phyloP scores from a whole-genome alignment of 2,113 vertebrate species.

The Varanus komodoensis region DNA sequence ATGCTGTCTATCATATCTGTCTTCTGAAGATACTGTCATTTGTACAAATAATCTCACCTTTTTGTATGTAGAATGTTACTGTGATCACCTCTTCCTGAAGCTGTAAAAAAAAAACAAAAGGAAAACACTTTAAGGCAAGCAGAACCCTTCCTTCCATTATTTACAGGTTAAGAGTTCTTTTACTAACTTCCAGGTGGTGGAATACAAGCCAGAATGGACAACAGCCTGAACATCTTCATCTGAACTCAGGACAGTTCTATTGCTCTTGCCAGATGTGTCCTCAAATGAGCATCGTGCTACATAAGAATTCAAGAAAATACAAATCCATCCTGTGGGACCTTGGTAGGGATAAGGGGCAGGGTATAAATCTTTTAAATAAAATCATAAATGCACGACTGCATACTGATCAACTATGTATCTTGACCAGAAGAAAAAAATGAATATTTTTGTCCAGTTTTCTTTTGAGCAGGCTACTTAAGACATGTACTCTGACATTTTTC shows the following conservation, averaged over 20 bases:
- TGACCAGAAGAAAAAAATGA: too few species aligned
- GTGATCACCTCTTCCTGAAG: conserved; percentile 63
- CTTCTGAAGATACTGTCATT: not conserved
- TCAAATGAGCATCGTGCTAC: not conserved
- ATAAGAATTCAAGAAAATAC: conserved; percentile 1
- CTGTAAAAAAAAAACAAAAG: too few species aligned
- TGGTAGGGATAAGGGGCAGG: not conserved
- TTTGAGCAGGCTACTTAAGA: too few species aligned
- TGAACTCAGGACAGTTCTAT: not conserved
- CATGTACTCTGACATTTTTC: too few species aligned
- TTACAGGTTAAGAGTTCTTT: not conserved
- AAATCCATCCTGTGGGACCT: not conserved
- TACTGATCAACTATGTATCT: too few species aligned
- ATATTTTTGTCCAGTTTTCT: too few species aligned
- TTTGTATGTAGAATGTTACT: conserved; percentile 19
- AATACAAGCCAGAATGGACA: not conserved
- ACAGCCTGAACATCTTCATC: not conserved
- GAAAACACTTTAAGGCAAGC: not conserved
- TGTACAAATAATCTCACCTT: not conserved
- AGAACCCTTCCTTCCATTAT: not conserved
- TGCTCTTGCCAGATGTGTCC: not conserved
- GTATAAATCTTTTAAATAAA: not conserved
- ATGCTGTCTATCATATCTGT: not conserved
- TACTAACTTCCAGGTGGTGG: not conserved
- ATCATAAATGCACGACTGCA: too few species aligned